Percentiles rank a stretch among this genome's conserved stretches.
Evolutionary conservation across 2,113 vertebrate species (phyloP).

Genomic region (Zosterops lateralis): DNA sequence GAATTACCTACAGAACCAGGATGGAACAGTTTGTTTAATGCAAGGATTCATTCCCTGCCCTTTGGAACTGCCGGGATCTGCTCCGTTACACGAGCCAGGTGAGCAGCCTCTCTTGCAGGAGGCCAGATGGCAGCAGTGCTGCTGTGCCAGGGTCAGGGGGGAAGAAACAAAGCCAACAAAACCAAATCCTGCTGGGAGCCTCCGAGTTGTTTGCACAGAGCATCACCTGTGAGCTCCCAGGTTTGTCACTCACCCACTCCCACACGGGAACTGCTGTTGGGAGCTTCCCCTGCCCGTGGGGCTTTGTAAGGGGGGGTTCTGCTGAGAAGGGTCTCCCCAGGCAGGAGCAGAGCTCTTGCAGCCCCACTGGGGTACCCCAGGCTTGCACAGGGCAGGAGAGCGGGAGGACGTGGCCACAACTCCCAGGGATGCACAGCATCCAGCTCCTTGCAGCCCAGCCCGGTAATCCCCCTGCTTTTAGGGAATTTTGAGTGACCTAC

Average conservation of each 20-base stretch:
- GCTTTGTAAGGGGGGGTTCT: background rate
- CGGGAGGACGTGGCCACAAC: fast-evolving
- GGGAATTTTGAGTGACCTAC: constrained; percentile 60
- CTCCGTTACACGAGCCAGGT: background rate
- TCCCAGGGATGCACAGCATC: background rate
- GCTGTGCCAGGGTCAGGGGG: background rate
- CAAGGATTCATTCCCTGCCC: background rate
- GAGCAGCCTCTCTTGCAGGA: background rate
- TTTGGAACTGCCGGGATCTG: background rate
- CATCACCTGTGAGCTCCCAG: background rate
- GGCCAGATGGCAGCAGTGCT: background rate
- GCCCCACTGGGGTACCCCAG: fast-evolving
- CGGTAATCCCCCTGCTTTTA: constrained; percentile 30
- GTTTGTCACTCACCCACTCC: background rate
- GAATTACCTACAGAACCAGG: background rate
- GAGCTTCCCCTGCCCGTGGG: fast-evolving
- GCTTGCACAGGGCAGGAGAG: background rate
- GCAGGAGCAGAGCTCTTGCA: background rate
- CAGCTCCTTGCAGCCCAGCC: background rate
- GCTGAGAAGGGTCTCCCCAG: background rate
- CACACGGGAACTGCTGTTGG: fast-evolving
- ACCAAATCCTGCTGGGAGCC: background rate
- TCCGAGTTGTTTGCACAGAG: fast-evolving
- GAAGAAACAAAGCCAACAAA: background rate
- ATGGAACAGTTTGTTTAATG: background rate